A percentile compares a stretch with the other conserved stretches of the same genome.
Conservation (phyloP, 2,888 invertebrate species). For the Chrysotoxum bicinctum region DNA sequence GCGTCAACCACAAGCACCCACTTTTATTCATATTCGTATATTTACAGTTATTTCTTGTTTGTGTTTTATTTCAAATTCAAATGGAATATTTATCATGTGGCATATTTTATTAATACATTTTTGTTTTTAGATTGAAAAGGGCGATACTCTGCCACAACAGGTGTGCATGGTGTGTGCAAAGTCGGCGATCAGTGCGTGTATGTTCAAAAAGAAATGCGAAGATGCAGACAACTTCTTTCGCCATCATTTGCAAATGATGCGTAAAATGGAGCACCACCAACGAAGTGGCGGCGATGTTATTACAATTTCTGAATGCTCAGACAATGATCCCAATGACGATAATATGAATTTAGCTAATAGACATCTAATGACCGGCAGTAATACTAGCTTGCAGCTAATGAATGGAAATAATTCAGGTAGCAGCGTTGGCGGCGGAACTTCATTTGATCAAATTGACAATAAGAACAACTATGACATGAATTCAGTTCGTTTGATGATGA, state of each 20-base stretch:
- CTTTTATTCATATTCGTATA: slow-evolving; percentile 33
- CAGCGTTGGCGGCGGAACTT: neutral
- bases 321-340: slow-evolving; percentile 54
- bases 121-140: slow-evolving; percentile 78
- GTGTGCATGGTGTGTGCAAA: slow-evolving; percentile 80
- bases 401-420: slow-evolving; percentile 31
- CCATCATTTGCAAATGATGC: slow-evolving; percentile 78
- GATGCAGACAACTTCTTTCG: slow-evolving; percentile 81
- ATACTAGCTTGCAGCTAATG: slow-evolving; percentile 49
- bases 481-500: slow-evolving; percentile 78
- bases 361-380: slow-evolving; percentile 13
- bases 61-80: slow-evolving; percentile 25
- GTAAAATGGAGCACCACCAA: slow-evolving; percentile 76
- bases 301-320: slow-evolving; percentile 70
- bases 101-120: slow-evolving; percentile 39
- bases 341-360: slow-evolving; percentile 8
- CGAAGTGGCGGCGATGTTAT: slow-evolving; percentile 64
- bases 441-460: slow-evolving; percentile 32
- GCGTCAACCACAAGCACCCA: slow-evolving; percentile 6
- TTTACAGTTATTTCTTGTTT: slow-evolving; percentile 57
- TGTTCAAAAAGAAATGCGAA: slow-evolving; percentile 81
- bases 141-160: slow-evolving; percentile 80
- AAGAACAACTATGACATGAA: slow-evolving; percentile 76
- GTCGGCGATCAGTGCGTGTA: slow-evolving; percentile 79
- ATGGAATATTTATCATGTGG: slow-evolving; percentile 41